Evolutionary conservation across 2,888 invertebrate genomes (phyloP).

Genomic region (Chymomyza caudatula): DNA sequence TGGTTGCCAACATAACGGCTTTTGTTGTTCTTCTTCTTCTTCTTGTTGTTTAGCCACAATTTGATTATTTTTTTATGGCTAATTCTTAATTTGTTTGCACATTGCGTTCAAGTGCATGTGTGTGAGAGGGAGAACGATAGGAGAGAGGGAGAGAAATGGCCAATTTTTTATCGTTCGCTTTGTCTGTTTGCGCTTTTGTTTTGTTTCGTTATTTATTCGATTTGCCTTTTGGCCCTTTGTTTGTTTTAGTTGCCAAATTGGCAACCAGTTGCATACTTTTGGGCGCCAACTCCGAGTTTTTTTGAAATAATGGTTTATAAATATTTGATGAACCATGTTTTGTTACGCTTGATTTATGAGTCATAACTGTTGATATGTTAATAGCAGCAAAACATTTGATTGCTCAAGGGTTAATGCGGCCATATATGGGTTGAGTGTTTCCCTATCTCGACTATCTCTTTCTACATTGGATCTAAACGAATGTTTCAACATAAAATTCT

Average conservation of each 20-base stretch:
- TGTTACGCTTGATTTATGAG: not conserved
- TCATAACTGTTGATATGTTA: not conserved
- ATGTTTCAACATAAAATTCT: too few species aligned
- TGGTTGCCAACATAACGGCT: not conserved
- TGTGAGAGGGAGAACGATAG: too few species aligned
- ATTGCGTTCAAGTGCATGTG: constrained; percentile 27
- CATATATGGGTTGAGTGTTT: too few species aligned
- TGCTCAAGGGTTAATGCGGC: too few species aligned
- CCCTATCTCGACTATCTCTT: too few species aligned
- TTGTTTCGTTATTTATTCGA: constrained; percentile 3
- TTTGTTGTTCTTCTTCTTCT: constrained; percentile 24
- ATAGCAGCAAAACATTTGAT: not conserved
- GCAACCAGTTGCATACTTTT: constrained; percentile 53
- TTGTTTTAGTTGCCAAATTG: constrained; percentile 39
- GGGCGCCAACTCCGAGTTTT: not conserved
- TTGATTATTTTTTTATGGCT: constrained; percentile 67
- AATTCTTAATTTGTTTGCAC: constrained; percentile 73
- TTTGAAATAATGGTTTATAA: not conserved
- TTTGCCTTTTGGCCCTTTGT: not conserved
- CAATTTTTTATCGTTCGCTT: constrained; percentile 16
- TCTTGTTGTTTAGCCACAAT: constrained; percentile 49
- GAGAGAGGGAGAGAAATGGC: too few species aligned
- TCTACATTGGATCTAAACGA: too few species aligned
- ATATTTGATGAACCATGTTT: not conserved
- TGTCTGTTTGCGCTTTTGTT: constrained; percentile 43